Evolutionary conservation across 37 sponge, comb jelly and placozoan species (phyloP).

Genomic region (Aplysina aerophoba): DNA sequence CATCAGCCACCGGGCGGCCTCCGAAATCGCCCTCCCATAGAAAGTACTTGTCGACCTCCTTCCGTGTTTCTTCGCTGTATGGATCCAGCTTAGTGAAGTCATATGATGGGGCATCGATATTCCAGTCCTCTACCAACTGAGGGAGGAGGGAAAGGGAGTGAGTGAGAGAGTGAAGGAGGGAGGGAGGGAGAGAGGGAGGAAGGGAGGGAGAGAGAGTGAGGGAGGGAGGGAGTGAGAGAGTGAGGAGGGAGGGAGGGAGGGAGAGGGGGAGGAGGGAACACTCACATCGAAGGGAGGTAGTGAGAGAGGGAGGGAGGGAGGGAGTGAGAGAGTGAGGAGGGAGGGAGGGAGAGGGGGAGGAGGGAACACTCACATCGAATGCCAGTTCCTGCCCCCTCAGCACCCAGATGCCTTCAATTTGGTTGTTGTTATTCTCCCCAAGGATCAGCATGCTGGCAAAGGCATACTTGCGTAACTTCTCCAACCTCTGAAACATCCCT

Average conservation of each 20-base stretch:
- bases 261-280: not conserved
- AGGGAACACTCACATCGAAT: conserved; percentile 64
- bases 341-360: not conserved
- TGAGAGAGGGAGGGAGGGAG: too few species aligned
- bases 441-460: conserved; percentile 82
- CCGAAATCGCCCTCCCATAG: conserved; percentile 84
- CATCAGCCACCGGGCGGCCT: conserved; percentile 54
- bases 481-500: conserved; percentile 90
- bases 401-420: conserved; percentile 84
- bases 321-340: too few species aligned
- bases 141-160: too few species aligned
- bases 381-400: conserved; percentile 86
- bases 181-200: too few species aligned
- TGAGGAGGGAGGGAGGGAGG: too few species aligned
- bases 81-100: conserved; percentile 75
- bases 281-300: too few species aligned
- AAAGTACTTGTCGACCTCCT: conserved; percentile 66
- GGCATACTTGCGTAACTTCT: conserved; percentile 81
- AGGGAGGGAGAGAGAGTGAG: not conserved
- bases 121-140: conserved; percentile 83
- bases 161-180: too few species aligned
- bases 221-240: not conserved
- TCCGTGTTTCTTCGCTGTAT: conserved; percentile 49
- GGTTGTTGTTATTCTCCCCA: conserved; percentile 57
- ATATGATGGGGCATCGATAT: conserved; percentile 89